A percentile compares a stretch with the other conserved stretches of the same genome.
phyloP scores from a whole-genome alignment of 2,888 invertebrate species.

The Hypolimnas misippus region DNA sequence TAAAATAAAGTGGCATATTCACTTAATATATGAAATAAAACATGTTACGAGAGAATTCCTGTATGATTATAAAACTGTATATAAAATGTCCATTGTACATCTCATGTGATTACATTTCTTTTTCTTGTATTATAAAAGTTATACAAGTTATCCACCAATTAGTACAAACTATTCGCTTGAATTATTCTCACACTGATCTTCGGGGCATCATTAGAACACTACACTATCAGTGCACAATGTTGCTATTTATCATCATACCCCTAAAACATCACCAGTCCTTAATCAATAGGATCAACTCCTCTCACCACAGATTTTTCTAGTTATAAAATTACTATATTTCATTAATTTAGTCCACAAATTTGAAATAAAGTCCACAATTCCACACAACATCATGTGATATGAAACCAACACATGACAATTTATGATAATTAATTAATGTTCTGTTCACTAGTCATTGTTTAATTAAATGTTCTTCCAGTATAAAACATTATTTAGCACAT shows the following conservation, averaged over 20 bases:
- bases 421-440: conserved; percentile 72
- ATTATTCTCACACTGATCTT: conserved; percentile 61
- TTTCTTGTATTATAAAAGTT: conserved; percentile 76
- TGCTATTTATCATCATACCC: conserved; percentile 57
- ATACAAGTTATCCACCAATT: conserved; percentile 64
- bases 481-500: conserved; percentile 81
- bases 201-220: conserved; percentile 61
- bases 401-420: conserved; percentile 62
- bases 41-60: conserved; percentile 81
- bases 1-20: conserved; percentile 30
- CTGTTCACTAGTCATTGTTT: conserved; percentile 81
- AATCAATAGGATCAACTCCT: conserved; percentile 78
- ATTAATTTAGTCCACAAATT: conserved; percentile 82
- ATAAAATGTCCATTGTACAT: conserved; percentile 75
- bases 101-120: conserved; percentile 71
- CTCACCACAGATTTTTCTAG: conserved; percentile 82
- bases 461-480: conserved; percentile 79
- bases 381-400: conserved; percentile 66
- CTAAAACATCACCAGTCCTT: conserved; percentile 70
- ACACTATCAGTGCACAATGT: conserved; percentile 66
- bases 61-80: conserved; percentile 77
- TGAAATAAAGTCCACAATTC: conserved; percentile 82
- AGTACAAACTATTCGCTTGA: conserved; percentile 47
- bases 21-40: conserved; percentile 44
- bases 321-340: conserved; percentile 81